phyloP scores from a whole-genome alignment of 2,797 vertebrate genomes.

The Helostoma temminkii region DNA sequence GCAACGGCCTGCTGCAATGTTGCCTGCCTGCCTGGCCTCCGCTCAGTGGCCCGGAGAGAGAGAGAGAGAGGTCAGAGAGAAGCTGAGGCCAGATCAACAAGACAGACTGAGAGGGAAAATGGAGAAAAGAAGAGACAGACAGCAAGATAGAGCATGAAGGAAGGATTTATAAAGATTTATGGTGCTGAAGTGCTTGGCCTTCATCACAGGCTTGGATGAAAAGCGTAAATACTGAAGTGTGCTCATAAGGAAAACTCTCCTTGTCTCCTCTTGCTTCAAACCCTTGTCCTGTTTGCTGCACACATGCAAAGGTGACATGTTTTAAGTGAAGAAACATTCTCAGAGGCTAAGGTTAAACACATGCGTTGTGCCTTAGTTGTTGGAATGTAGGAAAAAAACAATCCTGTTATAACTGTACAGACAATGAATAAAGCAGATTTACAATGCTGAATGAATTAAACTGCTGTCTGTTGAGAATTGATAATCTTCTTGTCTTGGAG shows the following conservation, averaged over 20 bases:
- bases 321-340: slow-evolving; percentile 45
- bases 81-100: slow-evolving; percentile 37
- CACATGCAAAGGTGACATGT: slow-evolving; percentile 43
- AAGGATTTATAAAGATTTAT: slow-evolving; percentile 74
- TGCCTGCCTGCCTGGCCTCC: slow-evolving; percentile 54
- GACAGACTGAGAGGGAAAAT: slow-evolving; percentile 36
- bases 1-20: slow-evolving; percentile 58
- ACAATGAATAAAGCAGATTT: slow-evolving; percentile 68
- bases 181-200: slow-evolving; percentile 64
- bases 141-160: slow-evolving; percentile 40
- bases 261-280: slow-evolving; percentile 42
- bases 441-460: slow-evolving; percentile 57
- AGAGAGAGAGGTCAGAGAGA: slow-evolving; percentile 55
- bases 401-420: slow-evolving; percentile 50
- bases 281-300: slow-evolving; percentile 50
- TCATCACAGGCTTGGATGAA: slow-evolving; percentile 71
- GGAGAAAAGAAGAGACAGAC: slow-evolving; percentile 29
- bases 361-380: slow-evolving; percentile 6
- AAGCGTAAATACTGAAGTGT: slow-evolving; percentile 70
- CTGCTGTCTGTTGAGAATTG: slow-evolving; percentile 57
- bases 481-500: slow-evolving; percentile 64
- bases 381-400: slow-evolving; percentile 58
- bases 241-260: slow-evolving; percentile 56
- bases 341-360: slow-evolving; percentile 30
- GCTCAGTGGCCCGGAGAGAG: slow-evolving; percentile 61